Base-by-base conservation (phyloP, 2,888 invertebrate species). In the Agriopis marginaria region DNA sequence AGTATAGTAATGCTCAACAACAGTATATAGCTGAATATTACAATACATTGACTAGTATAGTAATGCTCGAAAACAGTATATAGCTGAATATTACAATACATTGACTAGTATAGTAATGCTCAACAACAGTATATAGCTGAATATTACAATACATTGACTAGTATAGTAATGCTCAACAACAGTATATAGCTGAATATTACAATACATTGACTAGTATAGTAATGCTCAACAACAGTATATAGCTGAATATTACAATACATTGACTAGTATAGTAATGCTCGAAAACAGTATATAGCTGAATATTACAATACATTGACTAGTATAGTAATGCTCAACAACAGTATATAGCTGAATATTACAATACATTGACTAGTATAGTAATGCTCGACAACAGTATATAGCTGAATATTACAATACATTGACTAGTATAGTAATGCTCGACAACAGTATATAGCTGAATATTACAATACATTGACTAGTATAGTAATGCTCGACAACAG, bases 171-270 rank as follows among this genome's bases (percentile, higher is more conserved):
- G 80, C 95, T 93, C 0, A 92, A 95, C 11, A 94, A 88, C 32
- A 92, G 81, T 0, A 95, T 85, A 45, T 95, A 93, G 4, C 93
- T 94, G 0, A 96, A 84, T 0, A 96, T 81, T 92, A n/a, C n/a
- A n/a, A n/a, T 82, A 96, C 96, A 94, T 95, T 90, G 4, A 96
- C 95, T 1, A 96, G 86, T 82, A 96, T 94, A 0, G 97, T 96
- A n/a, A 97, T 86, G 80, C 95, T 93, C 0, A 92, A 95, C 11
- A 94, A 88, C 32, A 92, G 81, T 0, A 95, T 85, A 45, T 95
- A 93, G 4, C 93, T 94, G 0, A 96, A 84, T 0, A 96, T 81
- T 92, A n/a, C n/a, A n/a, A n/a, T 82, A 96, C 96, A 94, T 95
- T 90, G 4, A 96, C 95, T 1, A 96, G 86, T 82, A 96, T 94